These are phyloP conservation scores for Nycticryphes semicollaris DNA, from an alignment of 2,113 vertebrate species.

Conservation along the genomic window DNA sequence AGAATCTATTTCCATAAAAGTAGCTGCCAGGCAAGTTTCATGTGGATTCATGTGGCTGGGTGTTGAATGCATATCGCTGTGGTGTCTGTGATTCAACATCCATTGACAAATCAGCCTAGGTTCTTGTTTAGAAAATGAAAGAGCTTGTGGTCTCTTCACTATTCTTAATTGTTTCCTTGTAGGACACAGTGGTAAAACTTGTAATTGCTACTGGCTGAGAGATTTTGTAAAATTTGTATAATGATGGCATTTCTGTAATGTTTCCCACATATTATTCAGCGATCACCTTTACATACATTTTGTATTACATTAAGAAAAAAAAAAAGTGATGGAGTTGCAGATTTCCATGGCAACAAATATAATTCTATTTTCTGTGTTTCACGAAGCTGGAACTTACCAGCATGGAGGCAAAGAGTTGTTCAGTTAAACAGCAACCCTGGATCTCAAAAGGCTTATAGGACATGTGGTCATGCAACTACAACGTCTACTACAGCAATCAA, in stretches of 20 bases:
- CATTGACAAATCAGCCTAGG: not conserved
- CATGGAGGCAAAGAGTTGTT: not conserved
- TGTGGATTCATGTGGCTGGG: not conserved
- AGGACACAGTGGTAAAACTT: not conserved
- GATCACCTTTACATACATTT: not conserved
- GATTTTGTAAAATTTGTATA: not conserved
- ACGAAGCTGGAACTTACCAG: not conserved
- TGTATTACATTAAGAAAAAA: not conserved
- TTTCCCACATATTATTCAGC: not conserved
- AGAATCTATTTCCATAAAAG: constrained; percentile 31
- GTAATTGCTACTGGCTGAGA: not conserved
- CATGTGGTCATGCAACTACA: not conserved
- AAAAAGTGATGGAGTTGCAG: not conserved
- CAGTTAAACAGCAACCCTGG: not conserved
- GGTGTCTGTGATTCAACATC: not conserved
- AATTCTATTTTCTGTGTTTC: constrained; percentile 38
- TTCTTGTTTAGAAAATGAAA: not conserved
- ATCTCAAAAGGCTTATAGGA: not conserved
- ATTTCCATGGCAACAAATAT: constrained; percentile 27
- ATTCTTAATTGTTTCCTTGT: not conserved
- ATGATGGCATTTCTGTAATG: not conserved
- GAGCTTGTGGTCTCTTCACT: not conserved
- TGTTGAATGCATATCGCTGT: not conserved
- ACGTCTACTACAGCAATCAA: not conserved
- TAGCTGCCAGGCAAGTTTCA: constrained; percentile 24